Conservation (phyloP, 2,113 vertebrate species). For the Delphinapterus leucas region DNA sequence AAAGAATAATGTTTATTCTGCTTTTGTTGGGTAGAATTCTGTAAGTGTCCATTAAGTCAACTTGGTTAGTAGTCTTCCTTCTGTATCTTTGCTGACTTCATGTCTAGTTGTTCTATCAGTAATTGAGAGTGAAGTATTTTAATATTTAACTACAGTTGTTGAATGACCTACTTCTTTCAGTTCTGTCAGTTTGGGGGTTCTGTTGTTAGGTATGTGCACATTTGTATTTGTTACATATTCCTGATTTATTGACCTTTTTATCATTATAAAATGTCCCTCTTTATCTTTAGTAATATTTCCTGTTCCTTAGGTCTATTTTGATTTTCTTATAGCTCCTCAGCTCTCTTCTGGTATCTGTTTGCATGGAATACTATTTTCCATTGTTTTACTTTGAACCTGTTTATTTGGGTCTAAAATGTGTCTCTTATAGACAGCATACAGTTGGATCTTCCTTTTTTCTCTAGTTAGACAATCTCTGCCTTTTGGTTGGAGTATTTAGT, state of each 20-base stretch:
- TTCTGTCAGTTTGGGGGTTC: not conserved
- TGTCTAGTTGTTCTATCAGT: not conserved
- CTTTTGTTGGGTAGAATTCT: not conserved
- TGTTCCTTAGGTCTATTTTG: not conserved
- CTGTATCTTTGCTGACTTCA: not conserved
- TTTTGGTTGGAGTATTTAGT: not conserved
- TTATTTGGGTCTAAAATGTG: not conserved
- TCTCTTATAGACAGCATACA: not conserved
- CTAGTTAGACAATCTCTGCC: not conserved
- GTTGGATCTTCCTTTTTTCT: not conserved
- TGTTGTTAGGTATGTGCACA: not conserved
- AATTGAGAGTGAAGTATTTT: not conserved
- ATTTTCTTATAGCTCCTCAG: not conserved
- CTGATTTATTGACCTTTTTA: not conserved
- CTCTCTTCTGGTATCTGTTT: not conserved
- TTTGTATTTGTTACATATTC: not conserved
- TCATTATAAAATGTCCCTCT: not conserved
- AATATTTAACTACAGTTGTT: not conserved
- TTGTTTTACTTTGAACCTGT: not conserved
- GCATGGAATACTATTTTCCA: not conserved
- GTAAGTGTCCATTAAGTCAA: not conserved
- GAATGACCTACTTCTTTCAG: not conserved
- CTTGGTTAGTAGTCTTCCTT: not conserved
- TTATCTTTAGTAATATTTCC: not conserved
- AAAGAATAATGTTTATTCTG: not conserved